Evolutionary conservation across 2,888 invertebrate genomes (phyloP), one percentile per base, ranked within the genome.

Genomic region (Lymantria dispar): DNA sequence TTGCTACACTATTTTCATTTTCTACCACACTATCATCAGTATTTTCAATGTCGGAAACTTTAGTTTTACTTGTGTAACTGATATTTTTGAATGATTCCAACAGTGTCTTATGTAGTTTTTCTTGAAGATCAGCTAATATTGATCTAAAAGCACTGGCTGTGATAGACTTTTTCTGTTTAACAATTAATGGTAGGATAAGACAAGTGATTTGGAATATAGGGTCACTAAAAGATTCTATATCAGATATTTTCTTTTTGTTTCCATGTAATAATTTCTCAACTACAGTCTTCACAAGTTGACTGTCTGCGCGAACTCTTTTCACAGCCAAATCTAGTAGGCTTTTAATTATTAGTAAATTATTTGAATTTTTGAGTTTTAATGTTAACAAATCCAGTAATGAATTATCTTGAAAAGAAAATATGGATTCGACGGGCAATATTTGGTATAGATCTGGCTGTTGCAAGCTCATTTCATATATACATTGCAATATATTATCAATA

Each of bases 361-460:
- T 88, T 1, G 80, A 68, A 5, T 78, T 78, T 71, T 84, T 89
- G 2, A 81, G 76, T 47, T 78, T 83, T n/a, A 90, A 68, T 33
- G 78, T 85, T 0, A 90, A 58, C 41, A 89, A 64, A 45, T 88
- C 73, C 1, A 89, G 53, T 30, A 90, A 37, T 5, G 54, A 61
- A 43, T 68, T 71, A 15, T 85, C 76, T 53, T 83, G 62, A 36
- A 85, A 86, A 13, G 80, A 76, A 58, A 91, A 91, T 51, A 92
- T 76, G 9, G 64, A 74, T 12, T 83, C 68, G 0, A 84, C 76
- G 0, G 87, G 71, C 39, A 91, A 88, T 53, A 91, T 58, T 70
- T 87, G 82, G 54, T 82, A 90, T 13, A 92, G 56, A 69, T 91
- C 89, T 0, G 91, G 91, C 10, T 79, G 69, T 60, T 87, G 85